phyloP scores from a whole-genome alignment of 2,888 invertebrate species.

The Pristionchus japonicus region DNA sequence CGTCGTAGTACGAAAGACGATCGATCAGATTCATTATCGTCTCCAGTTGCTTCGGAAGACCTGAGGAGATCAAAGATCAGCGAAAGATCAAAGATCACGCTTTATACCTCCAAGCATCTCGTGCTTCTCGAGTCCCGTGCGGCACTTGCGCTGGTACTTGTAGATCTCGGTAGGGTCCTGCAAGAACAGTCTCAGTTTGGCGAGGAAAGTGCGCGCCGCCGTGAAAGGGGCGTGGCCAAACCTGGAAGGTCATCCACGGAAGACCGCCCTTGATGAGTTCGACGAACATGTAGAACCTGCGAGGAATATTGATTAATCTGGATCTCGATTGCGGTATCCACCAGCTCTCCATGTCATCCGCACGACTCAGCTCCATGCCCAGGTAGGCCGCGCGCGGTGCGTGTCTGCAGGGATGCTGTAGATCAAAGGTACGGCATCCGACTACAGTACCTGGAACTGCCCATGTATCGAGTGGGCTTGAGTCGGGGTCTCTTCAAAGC shows the following conservation, averaged over 20 bases:
- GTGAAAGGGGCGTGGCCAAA: neutral
- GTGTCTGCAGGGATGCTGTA: slow-evolving; percentile 34
- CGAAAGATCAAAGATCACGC: slow-evolving; percentile 12
- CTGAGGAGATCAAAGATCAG: slow-evolving; percentile 32
- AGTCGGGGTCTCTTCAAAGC: slow-evolving; percentile 47
- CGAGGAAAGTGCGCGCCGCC: neutral
- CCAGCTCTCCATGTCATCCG: slow-evolving; percentile 50
- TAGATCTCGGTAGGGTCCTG: slow-evolving; percentile 48
- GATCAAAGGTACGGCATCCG: neutral
- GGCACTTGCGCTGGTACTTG: slow-evolving; percentile 37
- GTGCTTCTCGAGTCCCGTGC: slow-evolving; percentile 46
- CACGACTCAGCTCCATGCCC: slow-evolving; percentile 45
- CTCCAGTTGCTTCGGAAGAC: slow-evolving; percentile 48
- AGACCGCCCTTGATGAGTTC: slow-evolving; percentile 49
- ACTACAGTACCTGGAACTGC: slow-evolving; percentile 42
- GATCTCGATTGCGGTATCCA: neutral
- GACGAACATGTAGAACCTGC: slow-evolving; percentile 49
- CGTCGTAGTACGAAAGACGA: slow-evolving; percentile 48
- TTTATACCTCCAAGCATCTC: slow-evolving; percentile 46
- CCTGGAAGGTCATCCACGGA: slow-evolving; percentile 47
- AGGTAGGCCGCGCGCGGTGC: slow-evolving; percentile 46
- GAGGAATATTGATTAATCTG: neutral
- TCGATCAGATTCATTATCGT: slow-evolving; percentile 48
- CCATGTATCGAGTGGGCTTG: slow-evolving; percentile 46
- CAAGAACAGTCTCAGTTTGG: neutral